These are phyloP conservation scores for Atractosteus spatula DNA, from an alignment of 2,113 vertebrate genomes.

Conservation along the genomic window DNA sequence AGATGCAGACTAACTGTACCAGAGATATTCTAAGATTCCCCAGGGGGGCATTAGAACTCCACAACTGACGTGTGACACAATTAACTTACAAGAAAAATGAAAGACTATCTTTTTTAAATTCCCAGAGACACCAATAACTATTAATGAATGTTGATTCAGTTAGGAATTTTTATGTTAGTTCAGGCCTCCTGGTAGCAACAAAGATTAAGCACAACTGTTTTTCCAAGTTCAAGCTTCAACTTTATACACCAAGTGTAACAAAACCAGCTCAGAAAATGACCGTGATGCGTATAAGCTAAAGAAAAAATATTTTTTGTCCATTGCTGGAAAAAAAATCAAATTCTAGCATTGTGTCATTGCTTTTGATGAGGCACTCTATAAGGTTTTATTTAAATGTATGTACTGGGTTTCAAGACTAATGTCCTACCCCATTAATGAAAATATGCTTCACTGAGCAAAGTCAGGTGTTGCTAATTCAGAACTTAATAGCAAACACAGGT, in stretches of 20 bases:
- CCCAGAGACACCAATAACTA: not conserved
- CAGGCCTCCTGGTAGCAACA: slow-evolving; percentile 9
- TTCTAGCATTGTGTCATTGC: not conserved
- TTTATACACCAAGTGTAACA: not conserved
- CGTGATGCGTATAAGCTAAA: not conserved
- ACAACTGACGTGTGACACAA: not conserved
- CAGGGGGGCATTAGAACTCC: slow-evolving; percentile 13
- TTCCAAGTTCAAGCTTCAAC: not conserved
- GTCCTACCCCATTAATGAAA: slow-evolving; percentile 4
- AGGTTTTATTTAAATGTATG: not conserved
- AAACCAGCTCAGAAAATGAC: not conserved
- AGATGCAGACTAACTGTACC: slow-evolving; percentile 6
- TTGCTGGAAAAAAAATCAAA: not conserved
- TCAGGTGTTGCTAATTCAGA: slow-evolving; percentile 14
- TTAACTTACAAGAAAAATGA: slow-evolving; percentile 14
- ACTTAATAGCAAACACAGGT: slow-evolving; percentile 3
- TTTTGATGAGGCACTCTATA: not conserved
- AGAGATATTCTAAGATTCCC: slow-evolving; percentile 5
- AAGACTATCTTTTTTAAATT: slow-evolving; percentile 2
- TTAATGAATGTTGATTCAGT: slow-evolving; percentile 1
- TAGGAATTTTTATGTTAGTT: slow-evolving; percentile 15
- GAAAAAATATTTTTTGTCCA: not conserved
- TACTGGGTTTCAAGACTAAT: not conserved
- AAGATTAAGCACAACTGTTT: too few relatives aligned
- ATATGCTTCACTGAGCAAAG: slow-evolving; percentile 4